A percentile compares a stretch with the other conserved stretches of the same genome.
Evolutionary conservation across 2,113 vertebrate genomes (phyloP).

Genomic region (Hylia prasina): DNA sequence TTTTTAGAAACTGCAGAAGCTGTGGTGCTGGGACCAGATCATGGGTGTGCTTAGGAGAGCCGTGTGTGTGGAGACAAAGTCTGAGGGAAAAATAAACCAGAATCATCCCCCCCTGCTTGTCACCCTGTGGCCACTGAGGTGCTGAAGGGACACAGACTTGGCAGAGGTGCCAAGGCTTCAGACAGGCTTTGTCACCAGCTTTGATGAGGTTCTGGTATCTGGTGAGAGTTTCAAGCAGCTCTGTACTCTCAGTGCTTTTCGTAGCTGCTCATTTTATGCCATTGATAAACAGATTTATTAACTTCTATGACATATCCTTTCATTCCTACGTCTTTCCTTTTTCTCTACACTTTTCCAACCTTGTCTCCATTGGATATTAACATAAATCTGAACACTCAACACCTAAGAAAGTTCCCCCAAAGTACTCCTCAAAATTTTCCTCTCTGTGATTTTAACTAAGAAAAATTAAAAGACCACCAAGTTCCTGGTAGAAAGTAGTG

Average conservation of each 20-base stretch:
- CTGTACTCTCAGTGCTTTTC: neutral
- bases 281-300: neutral
- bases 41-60: neutral
- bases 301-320: neutral
- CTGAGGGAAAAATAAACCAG: neutral
- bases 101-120: neutral
- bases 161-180: neutral
- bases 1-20: neutral
- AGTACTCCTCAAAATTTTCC: neutral
- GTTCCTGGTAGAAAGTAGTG: neutral
- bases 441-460: neutral
- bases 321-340: neutral
- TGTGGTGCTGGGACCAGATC: neutral
- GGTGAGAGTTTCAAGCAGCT: neutral
- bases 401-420: neutral
- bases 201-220: neutral
- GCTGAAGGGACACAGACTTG: neutral
- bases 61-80: neutral
- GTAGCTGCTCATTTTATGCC: neutral
- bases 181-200: neutral
- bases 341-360: neutral
- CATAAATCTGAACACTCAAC: neutral
- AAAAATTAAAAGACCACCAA: neutral
- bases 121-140: neutral
- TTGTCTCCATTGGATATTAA: neutral